Conservation (phyloP, 2,797 vertebrate species). For the Propithecus perrieri region DNA sequence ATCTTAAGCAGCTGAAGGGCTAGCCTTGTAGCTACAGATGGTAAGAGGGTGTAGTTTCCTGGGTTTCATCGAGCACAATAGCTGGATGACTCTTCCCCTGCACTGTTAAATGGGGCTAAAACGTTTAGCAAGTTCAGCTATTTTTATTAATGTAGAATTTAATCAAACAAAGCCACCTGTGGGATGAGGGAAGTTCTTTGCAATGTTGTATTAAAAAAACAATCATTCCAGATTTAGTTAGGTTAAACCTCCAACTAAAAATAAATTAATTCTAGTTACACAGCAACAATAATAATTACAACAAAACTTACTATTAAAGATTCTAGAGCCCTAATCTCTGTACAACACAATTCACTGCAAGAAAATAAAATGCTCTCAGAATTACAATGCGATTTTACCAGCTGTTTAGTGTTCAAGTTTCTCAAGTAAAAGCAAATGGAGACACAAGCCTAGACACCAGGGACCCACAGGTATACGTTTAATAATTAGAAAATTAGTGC, state of each 20-base stretch:
- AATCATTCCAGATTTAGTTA: constrained; percentile 47
- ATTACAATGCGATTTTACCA: neutral
- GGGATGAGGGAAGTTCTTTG: constrained; percentile 59
- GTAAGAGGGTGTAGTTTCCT: constrained; percentile 50
- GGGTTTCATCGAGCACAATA: constrained; percentile 43
- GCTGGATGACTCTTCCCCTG: constrained; percentile 16
- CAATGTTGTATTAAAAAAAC: constrained; percentile 56
- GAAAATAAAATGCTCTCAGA: constrained; percentile 39
- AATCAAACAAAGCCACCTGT: constrained; percentile 55
- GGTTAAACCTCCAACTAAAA: constrained; percentile 50
- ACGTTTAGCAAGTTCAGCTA: constrained; percentile 30
- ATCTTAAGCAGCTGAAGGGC: neutral
- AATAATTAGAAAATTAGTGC: constrained; percentile 6
- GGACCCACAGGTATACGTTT: neutral
- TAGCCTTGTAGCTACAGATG: neutral
- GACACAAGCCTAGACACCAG: neutral
- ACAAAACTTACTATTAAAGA: constrained; percentile 7
- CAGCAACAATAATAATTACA: constrained; percentile 17
- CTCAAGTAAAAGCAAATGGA: neutral
- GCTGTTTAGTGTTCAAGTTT: neutral
- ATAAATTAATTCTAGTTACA: constrained; percentile 48
- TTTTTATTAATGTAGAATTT: constrained; percentile 56
- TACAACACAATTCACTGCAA: neutral
- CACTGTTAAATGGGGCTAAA: neutral
- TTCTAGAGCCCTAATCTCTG: neutral